Evolutionary conservation across 2,113 vertebrate genomes (phyloP).

Genomic region (Geococcyx californianus): DNA sequence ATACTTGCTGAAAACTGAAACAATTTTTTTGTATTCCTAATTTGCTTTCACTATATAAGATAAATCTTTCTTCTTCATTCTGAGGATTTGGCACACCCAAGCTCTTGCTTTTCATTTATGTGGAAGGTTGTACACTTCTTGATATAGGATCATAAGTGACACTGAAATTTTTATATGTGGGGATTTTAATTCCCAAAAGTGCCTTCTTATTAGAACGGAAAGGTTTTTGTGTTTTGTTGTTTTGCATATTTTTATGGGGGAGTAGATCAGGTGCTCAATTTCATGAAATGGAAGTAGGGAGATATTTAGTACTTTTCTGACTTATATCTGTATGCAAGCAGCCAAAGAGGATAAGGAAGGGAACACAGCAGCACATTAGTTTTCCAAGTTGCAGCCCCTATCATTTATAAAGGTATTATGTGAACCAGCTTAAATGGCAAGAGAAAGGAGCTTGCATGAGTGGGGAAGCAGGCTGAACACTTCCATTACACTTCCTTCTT

Average conservation of each 20-base stretch:
- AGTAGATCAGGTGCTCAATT: background rate
- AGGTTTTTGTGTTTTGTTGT: too few species aligned
- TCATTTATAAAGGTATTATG: background rate
- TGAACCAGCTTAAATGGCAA: background rate
- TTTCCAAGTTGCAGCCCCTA: background rate
- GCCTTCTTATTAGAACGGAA: background rate
- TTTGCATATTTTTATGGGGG: background rate
- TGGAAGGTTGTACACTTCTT: background rate
- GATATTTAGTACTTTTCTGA: background rate
- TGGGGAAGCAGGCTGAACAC: background rate
- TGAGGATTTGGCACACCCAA: background rate
- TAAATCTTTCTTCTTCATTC: fast-evolving
- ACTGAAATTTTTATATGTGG: background rate
- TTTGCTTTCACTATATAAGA: background rate
- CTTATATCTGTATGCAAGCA: background rate
- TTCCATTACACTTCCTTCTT: background rate
- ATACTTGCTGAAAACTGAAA: background rate
- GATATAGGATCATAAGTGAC: background rate
- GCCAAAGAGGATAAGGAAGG: background rate
- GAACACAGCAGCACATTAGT: background rate
- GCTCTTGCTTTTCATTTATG: background rate
- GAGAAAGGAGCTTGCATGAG: background rate
- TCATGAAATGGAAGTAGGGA: background rate
- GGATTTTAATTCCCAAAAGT: background rate
- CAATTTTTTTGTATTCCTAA: background rate